Base-by-base conservation (phyloP, 2,113 vertebrate genomes). In the Plestiodon gilberti region DNA sequence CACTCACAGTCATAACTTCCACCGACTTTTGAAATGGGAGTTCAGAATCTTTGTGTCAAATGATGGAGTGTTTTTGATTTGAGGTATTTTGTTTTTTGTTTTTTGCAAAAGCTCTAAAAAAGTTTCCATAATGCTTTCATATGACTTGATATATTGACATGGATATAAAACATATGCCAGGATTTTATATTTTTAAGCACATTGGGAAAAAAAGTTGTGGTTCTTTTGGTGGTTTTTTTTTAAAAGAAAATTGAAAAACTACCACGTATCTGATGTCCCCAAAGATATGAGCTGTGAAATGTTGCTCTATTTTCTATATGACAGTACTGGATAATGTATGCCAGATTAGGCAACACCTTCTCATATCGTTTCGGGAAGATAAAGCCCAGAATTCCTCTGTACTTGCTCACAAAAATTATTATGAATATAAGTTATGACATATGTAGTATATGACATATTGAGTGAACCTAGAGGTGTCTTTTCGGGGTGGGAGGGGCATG, bases 1-100 rank as follows among this genome's bases (percentile, higher is more conserved):
- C 35, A 40, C 65, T 79, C 87, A 64, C 64, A 88, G 64, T 52
- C 28, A 10, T 79, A 83, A 87, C 67, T 38, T 90, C 87, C 78
- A 76, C 33, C 65, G 25, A n/a, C 73, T 69, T 89, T 83, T n/a
- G 59, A 88, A 87, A 88, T 48, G 84, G 55, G 80, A 1, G 64
- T 81, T 76, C 33, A 81, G 59, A 23, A 62, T 85, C 81, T 35
- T 78, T 33, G 35, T 77, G 65, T 69, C 48, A 73, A 25, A 62
- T 78, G 38, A 35, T 62, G 35, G 22, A 62, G 35, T 22, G 67
- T 70, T 70, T 33, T 70, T 70, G 30, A 15, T 13, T 33, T n/a
- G 4, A 13, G n/a, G 30, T 69, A 6, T 55, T 9, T 1, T 10
- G 11, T 4, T 55, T 22, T 28, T 35, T 69, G 67, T 43, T 85